Percentiles rank a stretch among this genome's conserved stretches.
phyloP scores from a whole-genome alignment of 2,113 vertebrate species.

The Sceloporus tristichus region DNA sequence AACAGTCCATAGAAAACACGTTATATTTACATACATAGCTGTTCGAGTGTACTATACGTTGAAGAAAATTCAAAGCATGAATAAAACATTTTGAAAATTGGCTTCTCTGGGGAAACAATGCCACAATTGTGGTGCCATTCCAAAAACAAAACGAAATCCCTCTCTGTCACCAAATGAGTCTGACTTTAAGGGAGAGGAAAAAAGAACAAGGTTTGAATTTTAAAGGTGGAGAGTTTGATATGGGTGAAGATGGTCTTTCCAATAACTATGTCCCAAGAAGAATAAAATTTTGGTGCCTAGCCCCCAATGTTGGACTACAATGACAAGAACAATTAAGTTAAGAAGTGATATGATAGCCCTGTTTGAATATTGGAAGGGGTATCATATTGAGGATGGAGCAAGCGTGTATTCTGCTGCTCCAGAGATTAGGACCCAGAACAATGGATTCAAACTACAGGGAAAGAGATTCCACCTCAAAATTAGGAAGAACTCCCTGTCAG shows the following conservation, averaged over 20 bases:
- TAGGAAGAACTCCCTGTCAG: too few species aligned
- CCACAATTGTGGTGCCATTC: not conserved
- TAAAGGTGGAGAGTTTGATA: not conserved
- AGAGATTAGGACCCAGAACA: too few species aligned
- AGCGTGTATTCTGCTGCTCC: too few species aligned
- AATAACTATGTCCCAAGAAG: not conserved
- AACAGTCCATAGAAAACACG: too few species aligned
- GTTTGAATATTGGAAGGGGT: too few species aligned
- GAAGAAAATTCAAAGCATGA: not conserved
- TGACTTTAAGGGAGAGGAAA: not conserved
- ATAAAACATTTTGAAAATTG: not conserved
- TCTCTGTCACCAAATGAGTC: not conserved
- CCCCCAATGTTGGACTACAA: not conserved
- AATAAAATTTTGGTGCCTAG: not conserved
- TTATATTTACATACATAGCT: too few species aligned
- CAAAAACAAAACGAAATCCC: not conserved
- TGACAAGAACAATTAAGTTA: too few species aligned
- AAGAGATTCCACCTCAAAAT: too few species aligned
- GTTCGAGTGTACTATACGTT: too few species aligned
- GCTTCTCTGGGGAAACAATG: not conserved
- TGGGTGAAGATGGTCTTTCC: not conserved
- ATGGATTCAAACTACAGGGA: too few species aligned
- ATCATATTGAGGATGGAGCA: too few species aligned
- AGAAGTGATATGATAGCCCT: too few species aligned
- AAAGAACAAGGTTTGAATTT: not conserved